Conservation (phyloP, 2,797 vertebrate genomes). For the Sebastes matsubarae region DNA sequence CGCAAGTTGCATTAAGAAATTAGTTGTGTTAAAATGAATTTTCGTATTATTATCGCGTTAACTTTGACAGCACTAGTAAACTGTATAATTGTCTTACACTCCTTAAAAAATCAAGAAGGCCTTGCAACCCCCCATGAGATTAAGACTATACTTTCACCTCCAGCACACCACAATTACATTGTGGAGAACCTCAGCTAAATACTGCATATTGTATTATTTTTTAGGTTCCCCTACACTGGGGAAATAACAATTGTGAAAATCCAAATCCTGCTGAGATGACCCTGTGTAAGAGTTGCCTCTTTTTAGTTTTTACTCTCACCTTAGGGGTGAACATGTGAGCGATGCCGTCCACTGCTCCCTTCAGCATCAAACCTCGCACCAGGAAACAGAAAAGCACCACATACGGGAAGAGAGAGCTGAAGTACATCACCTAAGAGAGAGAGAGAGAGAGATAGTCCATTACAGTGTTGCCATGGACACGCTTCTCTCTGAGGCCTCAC, state of each 20-base stretch:
- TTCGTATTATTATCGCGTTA: too few relatives aligned
- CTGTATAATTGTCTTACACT: too few relatives aligned
- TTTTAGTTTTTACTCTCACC: slow-evolving; percentile 77
- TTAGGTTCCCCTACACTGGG: too few relatives aligned
- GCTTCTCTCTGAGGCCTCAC: slow-evolving; percentile 45
- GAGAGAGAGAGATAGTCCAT: slow-evolving; percentile 27
- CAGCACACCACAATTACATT: neutral
- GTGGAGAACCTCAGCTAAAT: neutral
- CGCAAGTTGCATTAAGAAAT: too few relatives aligned
- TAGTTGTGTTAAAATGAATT: too few relatives aligned
- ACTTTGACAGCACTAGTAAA: too few relatives aligned
- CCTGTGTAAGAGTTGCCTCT: neutral
- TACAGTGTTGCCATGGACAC: slow-evolving; percentile 71
- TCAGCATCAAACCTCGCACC: slow-evolving; percentile 91
- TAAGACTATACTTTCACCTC: neutral
- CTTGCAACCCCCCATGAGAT: neutral
- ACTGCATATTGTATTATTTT: neutral
- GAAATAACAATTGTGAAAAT: neutral
- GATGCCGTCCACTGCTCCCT: slow-evolving; percentile 94
- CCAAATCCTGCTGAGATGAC: neutral
- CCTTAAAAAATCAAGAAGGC: too few relatives aligned
- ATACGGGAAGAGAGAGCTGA: slow-evolving; percentile 98
- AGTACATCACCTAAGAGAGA: slow-evolving; percentile 94
- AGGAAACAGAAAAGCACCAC: slow-evolving; percentile 97
- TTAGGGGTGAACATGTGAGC: slow-evolving; percentile 99